phyloP scores from a whole-genome alignment of 2,113 vertebrate genomes.

The Corydoras sp. region DNA sequence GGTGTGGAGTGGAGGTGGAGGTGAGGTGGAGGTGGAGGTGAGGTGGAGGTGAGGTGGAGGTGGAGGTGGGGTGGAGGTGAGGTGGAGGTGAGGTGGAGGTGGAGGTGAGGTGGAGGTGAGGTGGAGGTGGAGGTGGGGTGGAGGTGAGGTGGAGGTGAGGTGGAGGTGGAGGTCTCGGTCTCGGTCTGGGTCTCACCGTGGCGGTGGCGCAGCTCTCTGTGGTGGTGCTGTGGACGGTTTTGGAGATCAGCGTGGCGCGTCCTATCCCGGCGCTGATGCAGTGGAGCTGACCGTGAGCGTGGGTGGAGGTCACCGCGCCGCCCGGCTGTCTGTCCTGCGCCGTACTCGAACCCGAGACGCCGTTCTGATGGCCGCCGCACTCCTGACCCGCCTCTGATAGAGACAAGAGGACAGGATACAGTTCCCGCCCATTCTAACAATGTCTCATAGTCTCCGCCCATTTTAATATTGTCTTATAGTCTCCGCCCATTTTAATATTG shows the following conservation, averaged over 20 bases:
- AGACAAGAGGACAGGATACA: not conserved
- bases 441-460: too few species aligned
- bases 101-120: not conserved
- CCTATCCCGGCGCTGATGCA: conserved; percentile 65
- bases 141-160: too few species aligned
- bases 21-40: not conserved
- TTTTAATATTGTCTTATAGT: too few species aligned
- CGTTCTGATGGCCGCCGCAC: conserved; percentile 55
- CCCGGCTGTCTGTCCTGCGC: conserved; percentile 68
- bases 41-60: too few species aligned
- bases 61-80: not conserved
- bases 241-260: conserved; percentile 57
- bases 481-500: too few species aligned
- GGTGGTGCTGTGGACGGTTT: conserved; percentile 47
- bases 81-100: too few species aligned
- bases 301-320: conserved; percentile 56
- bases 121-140: too few species aligned
- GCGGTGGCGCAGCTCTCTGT: conserved; percentile 52
- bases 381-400: conserved; percentile 65
- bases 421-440: too few species aligned
- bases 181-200: conserved; percentile 70
- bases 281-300: conserved; percentile 58
- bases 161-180: not conserved
- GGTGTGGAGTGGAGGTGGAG: too few species aligned
- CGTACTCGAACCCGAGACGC: conserved; percentile 32